These are phyloP conservation scores for Drosophila punjabiensis DNA, from an alignment of 1,140 invertebrate genomes.

Conservation along the genomic window DNA sequence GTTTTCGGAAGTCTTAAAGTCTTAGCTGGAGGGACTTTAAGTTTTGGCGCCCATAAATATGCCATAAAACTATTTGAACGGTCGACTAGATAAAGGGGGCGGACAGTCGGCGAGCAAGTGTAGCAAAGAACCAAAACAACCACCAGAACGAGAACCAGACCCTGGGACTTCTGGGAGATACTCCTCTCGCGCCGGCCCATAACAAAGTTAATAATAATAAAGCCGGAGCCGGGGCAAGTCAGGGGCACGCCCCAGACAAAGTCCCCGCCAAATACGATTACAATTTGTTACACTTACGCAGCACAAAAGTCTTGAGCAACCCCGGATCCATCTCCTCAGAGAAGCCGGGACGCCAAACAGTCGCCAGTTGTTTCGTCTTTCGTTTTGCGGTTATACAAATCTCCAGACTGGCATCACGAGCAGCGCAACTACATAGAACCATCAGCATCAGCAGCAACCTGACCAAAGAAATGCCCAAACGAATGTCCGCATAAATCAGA, in stretches of 20 bases:
- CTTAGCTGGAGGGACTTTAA: constrained; percentile 75
- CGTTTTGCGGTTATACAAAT: constrained; percentile 74
- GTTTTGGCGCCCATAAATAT: constrained; percentile 82
- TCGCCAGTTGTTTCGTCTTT: constrained; percentile 67
- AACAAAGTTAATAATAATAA: constrained; percentile 83
- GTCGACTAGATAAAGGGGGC: constrained; percentile 76
- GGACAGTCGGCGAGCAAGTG: constrained; percentile 72
- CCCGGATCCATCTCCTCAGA: constrained; percentile 37
- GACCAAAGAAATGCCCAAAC: constrained; percentile 73
- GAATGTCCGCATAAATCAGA: constrained; percentile 72
- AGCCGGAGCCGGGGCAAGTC: constrained; percentile 40
- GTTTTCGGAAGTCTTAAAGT: constrained; percentile 68
- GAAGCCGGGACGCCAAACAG: constrained; percentile 61
- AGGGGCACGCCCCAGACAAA: constrained; percentile 41
- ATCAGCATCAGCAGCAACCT: constrained; percentile 58
- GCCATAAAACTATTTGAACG: constrained; percentile 81
- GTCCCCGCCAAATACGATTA: constrained; percentile 80
- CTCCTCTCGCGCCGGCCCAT: constrained; percentile 50
- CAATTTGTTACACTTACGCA: constrained; percentile 83
- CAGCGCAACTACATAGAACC: constrained; percentile 7
- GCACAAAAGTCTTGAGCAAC: constrained; percentile 63
- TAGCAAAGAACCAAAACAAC: constrained; percentile 59
- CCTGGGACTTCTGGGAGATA: constrained; percentile 46
- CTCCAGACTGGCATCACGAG: constrained; percentile 66
- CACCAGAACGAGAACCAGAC: constrained; percentile 32